Percentiles rank a stretch among this genome's conserved stretches.
These are phyloP conservation scores for Calephelis perditalis DNA, from an alignment of 2,888 invertebrate species.

Conservation along the genomic window DNA sequence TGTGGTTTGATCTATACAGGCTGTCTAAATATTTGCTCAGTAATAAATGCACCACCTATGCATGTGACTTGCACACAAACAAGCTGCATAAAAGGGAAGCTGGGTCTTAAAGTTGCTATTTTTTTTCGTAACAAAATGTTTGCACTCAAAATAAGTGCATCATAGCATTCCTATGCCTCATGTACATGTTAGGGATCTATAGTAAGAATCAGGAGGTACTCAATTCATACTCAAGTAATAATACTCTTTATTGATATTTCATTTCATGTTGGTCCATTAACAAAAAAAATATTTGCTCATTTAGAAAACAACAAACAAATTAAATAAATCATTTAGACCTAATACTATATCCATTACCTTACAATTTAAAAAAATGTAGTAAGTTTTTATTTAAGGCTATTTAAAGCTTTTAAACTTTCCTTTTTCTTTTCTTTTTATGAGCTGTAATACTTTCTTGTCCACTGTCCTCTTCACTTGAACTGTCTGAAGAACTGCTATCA, in stretches of 20 bases:
- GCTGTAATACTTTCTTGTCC: slow-evolving; percentile 94
- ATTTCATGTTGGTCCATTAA: slow-evolving; percentile 28
- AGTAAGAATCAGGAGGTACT: neutral
- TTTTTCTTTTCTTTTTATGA: slow-evolving; percentile 87
- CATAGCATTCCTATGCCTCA: too few species aligned
- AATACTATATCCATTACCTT: slow-evolving; percentile 52
- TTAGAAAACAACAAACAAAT: slow-evolving; percentile 46
- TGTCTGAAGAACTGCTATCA: slow-evolving; percentile 69
- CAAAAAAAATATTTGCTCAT: slow-evolving; percentile 38
- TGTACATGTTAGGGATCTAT: neutral
- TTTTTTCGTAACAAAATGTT: too few species aligned
- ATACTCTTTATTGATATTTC: slow-evolving; percentile 27
- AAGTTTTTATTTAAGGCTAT: slow-evolving; percentile 36
- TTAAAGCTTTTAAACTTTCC: slow-evolving; percentile 63
- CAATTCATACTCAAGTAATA: slow-evolving; percentile 11
- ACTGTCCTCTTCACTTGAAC: slow-evolving; percentile 84
- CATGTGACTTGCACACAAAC: too few species aligned
- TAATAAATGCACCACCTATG: too few species aligned
- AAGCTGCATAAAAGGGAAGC: too few species aligned
- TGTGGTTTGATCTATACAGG: too few species aligned
- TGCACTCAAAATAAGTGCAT: too few species aligned
- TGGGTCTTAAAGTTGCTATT: too few species aligned
- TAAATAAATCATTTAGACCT: slow-evolving; percentile 45
- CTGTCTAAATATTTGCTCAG: too few species aligned
- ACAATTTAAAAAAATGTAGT: slow-evolving; percentile 25